Percentiles rank a stretch among this genome's conserved stretches.
Evolutionary conservation across 37 sponge, comb jelly and placozoan species (phyloP).

Genomic region (Tethya wilhelma): DNA sequence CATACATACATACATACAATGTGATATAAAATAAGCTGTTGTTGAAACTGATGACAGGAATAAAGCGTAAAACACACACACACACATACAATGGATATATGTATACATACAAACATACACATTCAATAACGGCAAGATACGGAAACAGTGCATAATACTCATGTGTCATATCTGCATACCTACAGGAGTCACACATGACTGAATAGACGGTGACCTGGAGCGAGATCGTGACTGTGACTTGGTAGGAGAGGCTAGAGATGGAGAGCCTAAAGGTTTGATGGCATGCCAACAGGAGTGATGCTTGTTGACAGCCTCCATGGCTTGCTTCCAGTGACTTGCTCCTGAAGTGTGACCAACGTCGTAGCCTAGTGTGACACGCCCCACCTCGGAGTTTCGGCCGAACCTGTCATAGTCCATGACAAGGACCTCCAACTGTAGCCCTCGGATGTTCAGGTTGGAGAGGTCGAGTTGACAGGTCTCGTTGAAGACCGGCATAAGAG

Average conservation of each 20-base stretch:
- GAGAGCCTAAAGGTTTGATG: neutral
- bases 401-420: constrained; percentile 27
- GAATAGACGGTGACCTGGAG: too few species aligned
- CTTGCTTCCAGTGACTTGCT: constrained; percentile 1
- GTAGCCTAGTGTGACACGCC: constrained; percentile 4
- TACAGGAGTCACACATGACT: too few species aligned
- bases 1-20: too few species aligned
- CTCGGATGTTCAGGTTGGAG: neutral
- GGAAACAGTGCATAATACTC: too few species aligned
- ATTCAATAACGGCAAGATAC: too few species aligned
- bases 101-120: too few species aligned
- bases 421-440: constrained; percentile 4
- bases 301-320: neutral
- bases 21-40: too few species aligned
- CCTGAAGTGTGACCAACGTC: neutral
- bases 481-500: constrained; percentile 9
- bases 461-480: constrained; percentile 3
- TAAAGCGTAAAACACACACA: too few species aligned
- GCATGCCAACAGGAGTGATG: neutral
- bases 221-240: too few species aligned
- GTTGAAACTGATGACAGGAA: too few species aligned
- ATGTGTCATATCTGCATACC: too few species aligned
- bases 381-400: constrained; percentile 13
- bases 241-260: neutral
- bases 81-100: too few species aligned